These are phyloP conservation scores for Hyles lineata DNA, from an alignment of 2,888 invertebrate species.

Conservation along the genomic window DNA sequence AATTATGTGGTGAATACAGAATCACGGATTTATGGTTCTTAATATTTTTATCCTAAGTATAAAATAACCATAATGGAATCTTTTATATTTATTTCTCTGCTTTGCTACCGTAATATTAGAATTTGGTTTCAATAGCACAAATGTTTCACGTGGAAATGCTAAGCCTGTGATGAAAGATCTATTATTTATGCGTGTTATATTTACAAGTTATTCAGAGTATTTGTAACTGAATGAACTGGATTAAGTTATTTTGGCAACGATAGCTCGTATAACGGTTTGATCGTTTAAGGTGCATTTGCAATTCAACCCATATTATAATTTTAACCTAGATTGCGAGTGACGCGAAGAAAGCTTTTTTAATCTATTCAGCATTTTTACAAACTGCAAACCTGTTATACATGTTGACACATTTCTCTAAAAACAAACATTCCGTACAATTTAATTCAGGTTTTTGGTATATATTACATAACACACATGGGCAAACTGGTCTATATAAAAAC, in stretches of 20 bases:
- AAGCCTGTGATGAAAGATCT: too few species aligned
- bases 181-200: background rate
- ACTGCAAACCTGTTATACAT: background rate
- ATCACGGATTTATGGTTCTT: too few species aligned
- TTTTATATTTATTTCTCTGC: too few species aligned
- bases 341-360: conserved; percentile 17
- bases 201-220: background rate
- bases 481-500: conserved; percentile 26
- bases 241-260: conserved; percentile 19
- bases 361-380: conserved; percentile 18
- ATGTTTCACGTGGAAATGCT: too few species aligned
- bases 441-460: conserved; percentile 7
- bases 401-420: conserved; percentile 9
- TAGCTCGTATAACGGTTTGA: conserved; percentile 9
- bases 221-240: background rate
- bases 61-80: too few species aligned
- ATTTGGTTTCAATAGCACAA: too few species aligned
- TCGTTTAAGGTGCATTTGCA: conserved; percentile 9
- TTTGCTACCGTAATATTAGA: too few species aligned
- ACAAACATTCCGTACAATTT: background rate
- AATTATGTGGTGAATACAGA: too few species aligned
- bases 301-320: conserved; percentile 26
- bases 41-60: too few species aligned
- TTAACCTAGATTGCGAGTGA: conserved; percentile 12
- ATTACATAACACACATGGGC: background rate